Evolutionary conservation across 2,888 invertebrate species (phyloP), one percentile per base, ranked within the genome.

Genomic region (Pristionchus maxplancki): DNA sequence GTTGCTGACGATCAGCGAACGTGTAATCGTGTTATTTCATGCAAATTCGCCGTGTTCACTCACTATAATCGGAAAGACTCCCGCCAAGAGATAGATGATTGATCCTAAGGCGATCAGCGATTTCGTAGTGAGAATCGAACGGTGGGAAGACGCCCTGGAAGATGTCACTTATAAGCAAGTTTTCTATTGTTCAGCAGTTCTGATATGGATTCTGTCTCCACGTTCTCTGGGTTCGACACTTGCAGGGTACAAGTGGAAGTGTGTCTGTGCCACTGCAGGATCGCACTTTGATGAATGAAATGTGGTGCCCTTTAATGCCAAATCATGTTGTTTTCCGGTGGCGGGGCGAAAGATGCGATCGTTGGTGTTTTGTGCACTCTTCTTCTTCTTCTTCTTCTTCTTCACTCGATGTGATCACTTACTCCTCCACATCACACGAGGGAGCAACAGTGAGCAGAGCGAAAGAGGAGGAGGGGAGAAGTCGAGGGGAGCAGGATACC

Each of bases 401-500:
- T 6, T 24, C n/a, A 34, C 37, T 17, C 9, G 2, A 34, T 9
- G 37, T 44, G 78, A 78, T 78, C 78, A 48, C 78, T 44, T 28
- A 78, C 78, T 28, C 37, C n/a, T n/a, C 28, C 78, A 44, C 44
- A 44, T 40, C 78, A 78, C 78, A 78, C 40, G 44, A n/a, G n/a
- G 78, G 8, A 15, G 78, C 78, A 28, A 78, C 28, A 40, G 78
- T 1, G 78, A 78, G 44, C 5, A 78, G 15, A 13, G 44, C 8
- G 78, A 48, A 44, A 11, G 78, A 78, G 74, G 74, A 74, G 74
- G 24, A 74, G 78, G 37, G 15, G 24, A 78, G 71, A 74, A 74
- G 44, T 11, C 78, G 78, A 44, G 28, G 37, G 28, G 78, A 78
- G 78, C 78, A 78, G 28, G 44, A 48, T 17, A 78, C 78, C 78